A percentile compares a stretch with the other conserved stretches of the same genome.
These are phyloP conservation scores for Nerophis ophidion DNA, from an alignment of 2,113 vertebrate species.

Conservation along the genomic window DNA sequence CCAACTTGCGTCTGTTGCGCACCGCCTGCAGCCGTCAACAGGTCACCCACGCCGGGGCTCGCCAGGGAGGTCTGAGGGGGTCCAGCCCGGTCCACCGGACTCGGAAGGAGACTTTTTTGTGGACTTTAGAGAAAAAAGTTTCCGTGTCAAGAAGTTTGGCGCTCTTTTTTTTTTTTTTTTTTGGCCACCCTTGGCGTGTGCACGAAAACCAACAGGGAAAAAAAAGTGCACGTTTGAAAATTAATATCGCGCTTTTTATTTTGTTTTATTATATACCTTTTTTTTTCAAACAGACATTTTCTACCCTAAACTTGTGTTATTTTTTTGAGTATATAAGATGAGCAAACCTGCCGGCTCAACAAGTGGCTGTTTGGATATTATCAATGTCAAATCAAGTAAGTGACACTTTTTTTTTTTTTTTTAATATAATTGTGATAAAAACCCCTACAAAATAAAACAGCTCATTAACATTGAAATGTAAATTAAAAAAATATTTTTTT, in stretches of 20 bases:
- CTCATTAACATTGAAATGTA: neutral
- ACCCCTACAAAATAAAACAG: neutral
- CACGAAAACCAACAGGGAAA: neutral
- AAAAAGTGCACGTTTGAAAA: neutral
- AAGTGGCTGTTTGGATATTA: conserved; percentile 91
- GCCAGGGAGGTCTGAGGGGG: neutral
- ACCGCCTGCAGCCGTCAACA: conserved; percentile 10
- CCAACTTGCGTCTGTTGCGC: conserved; percentile 51
- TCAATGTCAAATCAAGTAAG: conserved; percentile 80
- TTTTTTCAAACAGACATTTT: conserved; percentile 10
- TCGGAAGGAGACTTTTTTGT: conserved; percentile 31
- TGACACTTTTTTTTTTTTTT: conserved; percentile 35
- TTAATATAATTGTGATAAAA: neutral
- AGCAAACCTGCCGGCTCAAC: conserved; percentile 97
- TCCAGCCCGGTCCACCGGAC: neutral
- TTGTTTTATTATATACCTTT: neutral
- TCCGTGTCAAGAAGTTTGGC: conserved; percentile 14
- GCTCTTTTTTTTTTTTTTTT: neutral
- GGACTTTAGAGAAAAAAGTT: conserved; percentile 47
- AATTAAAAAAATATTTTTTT: too few species aligned
- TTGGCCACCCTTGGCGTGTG: conserved; percentile 4
- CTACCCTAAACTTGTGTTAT: conserved; percentile 14
- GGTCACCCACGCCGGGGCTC: conserved; percentile 18
- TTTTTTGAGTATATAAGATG: conserved; percentile 72
- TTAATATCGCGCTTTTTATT: neutral